A percentile compares a stretch with the other conserved stretches of the same genome.
Evolutionary conservation across 2,888 invertebrate species (phyloP).

Genomic region (Ephialtes manifestator): DNA sequence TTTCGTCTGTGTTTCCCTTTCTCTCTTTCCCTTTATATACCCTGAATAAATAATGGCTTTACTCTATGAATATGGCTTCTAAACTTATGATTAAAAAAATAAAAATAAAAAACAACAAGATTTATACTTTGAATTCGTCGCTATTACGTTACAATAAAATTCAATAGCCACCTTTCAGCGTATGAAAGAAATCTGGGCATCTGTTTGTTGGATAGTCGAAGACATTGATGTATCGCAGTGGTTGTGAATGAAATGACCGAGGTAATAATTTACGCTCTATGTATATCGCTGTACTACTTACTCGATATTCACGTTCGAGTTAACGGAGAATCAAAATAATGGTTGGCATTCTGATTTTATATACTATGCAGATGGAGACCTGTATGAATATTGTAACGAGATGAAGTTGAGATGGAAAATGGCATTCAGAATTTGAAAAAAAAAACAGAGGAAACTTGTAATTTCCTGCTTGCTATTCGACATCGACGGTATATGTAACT

Average conservation of each 20-base stretch:
- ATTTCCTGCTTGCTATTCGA: conserved; percentile 33
- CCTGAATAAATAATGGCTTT: conserved; percentile 39
- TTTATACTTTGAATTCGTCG: conserved; percentile 14
- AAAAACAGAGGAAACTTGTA: background rate
- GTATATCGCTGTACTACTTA: background rate
- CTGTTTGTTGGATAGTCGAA: background rate
- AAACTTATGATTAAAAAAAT: background rate
- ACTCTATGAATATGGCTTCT: conserved; percentile 23
- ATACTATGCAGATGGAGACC: background rate
- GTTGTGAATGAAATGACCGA: background rate
- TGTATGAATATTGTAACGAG: background rate
- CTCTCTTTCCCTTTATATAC: conserved; percentile 22
- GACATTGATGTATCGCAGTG: conserved; percentile 6
- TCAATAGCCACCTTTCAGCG: background rate
- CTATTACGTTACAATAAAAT: conserved; percentile 13
- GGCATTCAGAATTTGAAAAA: background rate
- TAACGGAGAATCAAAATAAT: background rate
- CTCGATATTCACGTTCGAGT: conserved; percentile 20
- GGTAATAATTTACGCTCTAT: conserved; percentile 2
- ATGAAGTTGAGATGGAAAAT: background rate
- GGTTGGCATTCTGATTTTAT: background rate
- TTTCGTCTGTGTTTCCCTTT: conserved; percentile 36
- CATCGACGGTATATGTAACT: conserved; percentile 15
- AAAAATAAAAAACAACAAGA: background rate
- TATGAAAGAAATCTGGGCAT: background rate